A percentile compares a stretch with the other conserved stretches of the same genome.
phyloP scores from a whole-genome alignment of 2,888 invertebrate genomes.

The Xylophagus ater region DNA sequence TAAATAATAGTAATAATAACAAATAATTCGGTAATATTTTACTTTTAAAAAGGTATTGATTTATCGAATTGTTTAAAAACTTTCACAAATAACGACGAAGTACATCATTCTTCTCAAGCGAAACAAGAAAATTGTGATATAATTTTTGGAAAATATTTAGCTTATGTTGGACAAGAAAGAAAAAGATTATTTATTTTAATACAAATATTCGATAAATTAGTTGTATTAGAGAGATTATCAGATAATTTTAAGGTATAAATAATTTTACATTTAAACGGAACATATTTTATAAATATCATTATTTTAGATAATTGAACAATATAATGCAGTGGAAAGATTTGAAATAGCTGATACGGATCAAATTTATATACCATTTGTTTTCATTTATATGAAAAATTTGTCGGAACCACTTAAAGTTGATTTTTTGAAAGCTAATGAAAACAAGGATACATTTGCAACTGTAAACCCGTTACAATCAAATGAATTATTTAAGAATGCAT shows the following conservation, averaged over 20 bases:
- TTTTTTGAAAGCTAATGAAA: too few relatives aligned
- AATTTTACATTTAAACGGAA: neutral
- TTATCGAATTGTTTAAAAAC: too few relatives aligned
- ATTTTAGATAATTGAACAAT: constrained; percentile 10
- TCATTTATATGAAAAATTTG: neutral
- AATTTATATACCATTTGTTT: constrained; percentile 7
- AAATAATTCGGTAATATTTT: too few relatives aligned
- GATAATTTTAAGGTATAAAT: constrained; percentile 9
- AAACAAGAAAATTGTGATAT: neutral
- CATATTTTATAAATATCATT: neutral
- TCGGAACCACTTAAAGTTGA: neutral
- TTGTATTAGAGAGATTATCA: constrained; percentile 8
- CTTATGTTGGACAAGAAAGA: neutral
- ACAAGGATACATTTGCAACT: too few relatives aligned
- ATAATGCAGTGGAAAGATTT: constrained; percentile 10
- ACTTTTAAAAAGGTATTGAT: too few relatives aligned
- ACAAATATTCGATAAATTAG: constrained; percentile 11
- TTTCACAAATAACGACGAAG: too few relatives aligned
- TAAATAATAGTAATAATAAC: too few relatives aligned
- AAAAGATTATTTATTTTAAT: constrained; percentile 11
- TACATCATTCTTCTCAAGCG: too few relatives aligned
- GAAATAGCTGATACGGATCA: constrained; percentile 13
- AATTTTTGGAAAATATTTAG: constrained; percentile 10
- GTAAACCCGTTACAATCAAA: constrained; percentile 1
- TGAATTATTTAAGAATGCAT: neutral